Evolutionary conservation across 2,888 invertebrate genomes (phyloP), one percentile per base, ranked within the genome.

Genomic region (Cosmorhoe ocellata): DNA sequence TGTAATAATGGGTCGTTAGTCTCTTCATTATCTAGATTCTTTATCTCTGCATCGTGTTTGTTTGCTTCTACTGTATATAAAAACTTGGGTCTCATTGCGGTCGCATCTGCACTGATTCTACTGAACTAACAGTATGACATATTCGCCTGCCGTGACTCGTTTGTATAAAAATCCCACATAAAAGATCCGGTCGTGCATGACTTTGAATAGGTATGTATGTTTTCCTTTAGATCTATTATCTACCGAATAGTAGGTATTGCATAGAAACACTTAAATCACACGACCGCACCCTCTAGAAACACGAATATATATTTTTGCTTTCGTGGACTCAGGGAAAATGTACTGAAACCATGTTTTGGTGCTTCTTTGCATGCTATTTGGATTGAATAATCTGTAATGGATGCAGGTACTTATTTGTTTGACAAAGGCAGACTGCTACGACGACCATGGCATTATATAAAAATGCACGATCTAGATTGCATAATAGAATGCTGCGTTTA

Each of bases 151-250:
- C 63, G 65, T 71, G 71, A 71, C 67, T 67, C 50, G 59, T 52
- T 66, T 52, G 51, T 71, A 71, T 71, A 66, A 74, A 76, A 74
- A 60, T 66, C 45, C 51, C 66, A 60, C 55, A 70, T 67, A 76
- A 75, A 74, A 70, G 72, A 67, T 60, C 58, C 74, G 64, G 50
- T 69, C 71, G 69, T 72, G 77, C 77, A 66, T 76, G 69, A 71
- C 72, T 56, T 60, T 63, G 56, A 69, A 56, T 51, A 59, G 49
- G 52, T 61, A 43, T 36, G 12, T 31, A 47, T 64, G 60, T 55
- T 45, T 37, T 46, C 28, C 36, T 46, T 36, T 32, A 48, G 30
- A 13, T n/a, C 36, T 4, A 18, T 31, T 28, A 49, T 12, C 12
- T n/a, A 49, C n/a, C n/a, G 32, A 4, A 18, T 24, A 3, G 24